phyloP scores from a whole-genome alignment of 2,797 vertebrate genomes.

The Brotula barbata region DNA sequence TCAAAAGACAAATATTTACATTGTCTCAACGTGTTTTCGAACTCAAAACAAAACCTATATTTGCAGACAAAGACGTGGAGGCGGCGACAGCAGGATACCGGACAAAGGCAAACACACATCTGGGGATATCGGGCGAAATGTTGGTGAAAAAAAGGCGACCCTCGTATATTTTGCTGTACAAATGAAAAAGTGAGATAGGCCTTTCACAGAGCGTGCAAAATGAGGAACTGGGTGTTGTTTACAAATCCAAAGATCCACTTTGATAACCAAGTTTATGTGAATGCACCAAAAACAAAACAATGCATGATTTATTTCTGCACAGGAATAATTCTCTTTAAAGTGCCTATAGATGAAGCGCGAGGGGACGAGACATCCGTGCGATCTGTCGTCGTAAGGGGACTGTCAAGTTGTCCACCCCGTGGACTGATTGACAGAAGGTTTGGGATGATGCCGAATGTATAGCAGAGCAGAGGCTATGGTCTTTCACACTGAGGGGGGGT shows the following conservation, averaged over 20 bases:
- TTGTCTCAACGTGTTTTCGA: slow-evolving; percentile 7
- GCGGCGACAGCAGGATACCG: neutral
- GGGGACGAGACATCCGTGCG: slow-evolving; percentile 77
- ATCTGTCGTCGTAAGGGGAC: slow-evolving; percentile 79
- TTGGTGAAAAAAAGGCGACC: neutral
- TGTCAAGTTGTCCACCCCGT: slow-evolving; percentile 54
- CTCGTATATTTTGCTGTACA: slow-evolving; percentile 13
- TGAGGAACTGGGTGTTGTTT: slow-evolving; percentile 79
- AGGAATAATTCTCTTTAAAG: slow-evolving; percentile 82
- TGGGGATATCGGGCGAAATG: slow-evolving; percentile 24
- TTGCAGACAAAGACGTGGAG: slow-evolving; percentile 2
- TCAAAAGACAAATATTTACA: slow-evolving; percentile 15
- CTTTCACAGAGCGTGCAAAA: slow-evolving; percentile 54
- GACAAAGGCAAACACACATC: neutral
- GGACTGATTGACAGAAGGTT: slow-evolving; percentile 25
- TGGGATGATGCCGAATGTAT: slow-evolving; percentile 62
- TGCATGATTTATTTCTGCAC: slow-evolving; percentile 88
- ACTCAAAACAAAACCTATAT: slow-evolving; percentile 12
- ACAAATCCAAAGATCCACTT: slow-evolving; percentile 89
- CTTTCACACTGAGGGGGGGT: slow-evolving; percentile 42
- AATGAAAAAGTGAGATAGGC: slow-evolving; percentile 16
- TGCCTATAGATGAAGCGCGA: slow-evolving; percentile 88
- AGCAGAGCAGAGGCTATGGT: slow-evolving; percentile 41
- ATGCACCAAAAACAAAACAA: slow-evolving; percentile 71
- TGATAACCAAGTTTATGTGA: slow-evolving; percentile 76